Evolutionary conservation across 1,140 invertebrate species (phyloP), one percentile per base, ranked within the genome.

Genomic region (Neodiprion lecontei): DNA sequence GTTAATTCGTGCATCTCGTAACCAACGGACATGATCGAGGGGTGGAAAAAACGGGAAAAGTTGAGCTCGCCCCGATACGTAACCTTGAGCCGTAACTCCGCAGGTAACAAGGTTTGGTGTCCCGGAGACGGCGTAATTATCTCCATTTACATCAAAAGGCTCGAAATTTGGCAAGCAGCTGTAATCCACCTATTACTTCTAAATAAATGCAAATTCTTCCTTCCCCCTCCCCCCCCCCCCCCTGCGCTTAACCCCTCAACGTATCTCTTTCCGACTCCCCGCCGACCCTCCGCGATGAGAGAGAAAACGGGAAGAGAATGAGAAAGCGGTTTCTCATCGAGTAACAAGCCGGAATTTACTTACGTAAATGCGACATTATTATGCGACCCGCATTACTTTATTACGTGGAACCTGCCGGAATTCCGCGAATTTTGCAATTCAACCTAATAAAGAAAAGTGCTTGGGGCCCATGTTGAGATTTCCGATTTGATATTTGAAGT

Each of bases 131-230:
- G 53, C n/a, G 53, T 61, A 61, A 61, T 61, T 61, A 61, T 61
- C 53, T 61, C 53, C 11, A 82, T 82, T 82, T 82, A 78, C 81
- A 82, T 82, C 79, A 80, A 82, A 82, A 82, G 81, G 80, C 76
- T 61, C 67, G 74, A 69, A 72, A 74, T 76, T 80, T 47, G 67
- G 77, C 74, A 74, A 82, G 81, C 78, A 81, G 79, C 81, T 78
- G 77, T 83, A 82, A 81, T 77, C 81, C 77, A 80, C 53, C 53
- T 61, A 61, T 61, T 61, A 61, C 79, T 81, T 70, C 74, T 74
- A 81, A 82, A 83, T 80, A 76, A 82, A 83, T 83, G 81, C 81
- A 83, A 82, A 82, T 83, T 81, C 78, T 78, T 80, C 81, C 76
- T 82, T 80, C 81, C 76, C 82, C 75, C 72, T 75, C 81, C 76